Conservation (phyloP, 2,113 vertebrate species). For the Pangasianodon gigas region DNA sequence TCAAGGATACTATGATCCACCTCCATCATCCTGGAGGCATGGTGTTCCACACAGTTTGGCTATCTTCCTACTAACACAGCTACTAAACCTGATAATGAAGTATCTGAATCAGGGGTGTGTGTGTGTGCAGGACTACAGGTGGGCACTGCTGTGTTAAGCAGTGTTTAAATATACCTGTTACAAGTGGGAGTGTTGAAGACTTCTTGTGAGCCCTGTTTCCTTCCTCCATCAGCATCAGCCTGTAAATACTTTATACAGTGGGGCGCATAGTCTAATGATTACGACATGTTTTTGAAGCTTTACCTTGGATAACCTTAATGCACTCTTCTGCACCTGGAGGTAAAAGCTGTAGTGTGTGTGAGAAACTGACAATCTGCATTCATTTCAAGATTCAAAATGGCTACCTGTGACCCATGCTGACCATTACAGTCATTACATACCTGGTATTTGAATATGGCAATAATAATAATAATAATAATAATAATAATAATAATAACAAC, state of each 20-base stretch:
- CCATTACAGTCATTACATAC: not conserved
- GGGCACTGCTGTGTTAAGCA: not conserved
- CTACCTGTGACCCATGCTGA: constrained; percentile 5
- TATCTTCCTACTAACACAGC: not conserved
- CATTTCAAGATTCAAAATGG: constrained; percentile 49
- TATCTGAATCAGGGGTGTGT: not conserved
- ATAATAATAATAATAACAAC: not conserved
- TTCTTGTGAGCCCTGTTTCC: constrained; percentile 23
- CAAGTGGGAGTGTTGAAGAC: constrained; percentile 13
- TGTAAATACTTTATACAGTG: constrained; percentile 50
- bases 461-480: not conserved
- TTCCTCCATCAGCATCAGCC: constrained; percentile 29
- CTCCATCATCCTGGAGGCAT: not conserved
- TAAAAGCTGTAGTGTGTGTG: not conserved
- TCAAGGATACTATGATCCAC: not conserved
- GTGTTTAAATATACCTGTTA: constrained; percentile 4
- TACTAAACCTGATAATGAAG: not conserved
- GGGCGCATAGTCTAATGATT: constrained; percentile 40
- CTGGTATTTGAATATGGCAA: not conserved
- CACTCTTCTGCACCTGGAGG: not conserved
- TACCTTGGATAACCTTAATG: constrained; percentile 52
- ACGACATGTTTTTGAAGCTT: constrained; percentile 48
- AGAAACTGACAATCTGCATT: constrained; percentile 32
- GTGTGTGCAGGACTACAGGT: not conserved
- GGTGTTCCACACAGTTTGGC: not conserved